phyloP scores from a whole-genome alignment of 2,113 vertebrate genomes.

The Python bivittatus region DNA sequence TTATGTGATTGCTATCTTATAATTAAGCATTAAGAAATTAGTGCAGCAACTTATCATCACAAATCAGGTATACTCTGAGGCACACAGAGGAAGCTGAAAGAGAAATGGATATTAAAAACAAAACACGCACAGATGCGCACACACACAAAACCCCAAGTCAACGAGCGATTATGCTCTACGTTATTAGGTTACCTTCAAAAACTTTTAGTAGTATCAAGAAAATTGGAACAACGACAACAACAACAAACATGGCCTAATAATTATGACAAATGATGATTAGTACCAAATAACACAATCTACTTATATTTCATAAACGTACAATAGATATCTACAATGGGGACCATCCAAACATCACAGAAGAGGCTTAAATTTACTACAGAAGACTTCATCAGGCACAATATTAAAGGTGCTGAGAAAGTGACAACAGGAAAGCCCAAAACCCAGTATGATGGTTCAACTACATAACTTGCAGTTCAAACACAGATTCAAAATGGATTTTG shows the following conservation, averaged over 20 bases:
- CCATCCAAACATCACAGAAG: not conserved
- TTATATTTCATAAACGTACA: not conserved
- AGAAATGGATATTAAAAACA: not conserved
- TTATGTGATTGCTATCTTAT: constrained; percentile 31
- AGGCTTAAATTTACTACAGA: not conserved
- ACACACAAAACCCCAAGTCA: not conserved
- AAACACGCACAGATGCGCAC: not conserved
- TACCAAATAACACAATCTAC: not conserved
- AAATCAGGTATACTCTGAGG: constrained; percentile 5
- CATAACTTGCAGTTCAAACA: not conserved
- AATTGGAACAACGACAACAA: not conserved
- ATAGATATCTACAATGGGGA: not conserved
- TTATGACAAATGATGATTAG: not conserved
- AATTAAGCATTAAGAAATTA: constrained; percentile 24
- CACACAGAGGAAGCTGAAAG: not conserved
- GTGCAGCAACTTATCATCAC: not conserved
- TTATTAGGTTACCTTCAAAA: not conserved
- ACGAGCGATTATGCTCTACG: not conserved
- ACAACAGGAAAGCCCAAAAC: not conserved
- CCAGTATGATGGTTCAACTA: not conserved
- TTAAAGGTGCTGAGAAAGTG: not conserved
- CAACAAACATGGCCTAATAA: not conserved
- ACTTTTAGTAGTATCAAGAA: not conserved
- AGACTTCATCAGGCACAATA: not conserved
- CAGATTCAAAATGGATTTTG: not conserved